Evolutionary conservation across 2,888 invertebrate species (phyloP).

Genomic region (Zygogramma bicolorata): DNA sequence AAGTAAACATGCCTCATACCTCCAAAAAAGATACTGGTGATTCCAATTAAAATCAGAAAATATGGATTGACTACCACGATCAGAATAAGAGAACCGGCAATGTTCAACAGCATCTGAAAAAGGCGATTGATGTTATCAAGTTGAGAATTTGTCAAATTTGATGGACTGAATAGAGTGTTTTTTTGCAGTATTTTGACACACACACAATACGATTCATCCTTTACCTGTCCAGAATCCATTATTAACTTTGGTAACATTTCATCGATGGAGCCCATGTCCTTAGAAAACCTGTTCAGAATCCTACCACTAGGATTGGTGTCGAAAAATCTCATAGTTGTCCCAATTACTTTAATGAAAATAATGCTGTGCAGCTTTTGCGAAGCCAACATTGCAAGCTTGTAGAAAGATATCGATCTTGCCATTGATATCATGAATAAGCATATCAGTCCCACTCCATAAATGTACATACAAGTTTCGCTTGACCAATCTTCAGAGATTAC

Average conservation of each 20-base stretch:
- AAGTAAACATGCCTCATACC: conserved; percentile 75
- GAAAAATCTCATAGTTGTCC: too few relatives aligned
- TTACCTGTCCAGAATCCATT: conserved; percentile 72
- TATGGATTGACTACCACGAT: conserved; percentile 70
- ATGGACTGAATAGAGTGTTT: too few relatives aligned
- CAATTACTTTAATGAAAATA: conserved; percentile 75
- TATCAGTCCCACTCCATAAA: conserved; percentile 68
- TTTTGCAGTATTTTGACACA: too few relatives aligned
- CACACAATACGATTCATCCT: too few relatives aligned
- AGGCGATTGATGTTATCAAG: too few relatives aligned
- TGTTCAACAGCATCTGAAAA: conserved; percentile 65
- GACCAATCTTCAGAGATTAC: conserved; percentile 41
- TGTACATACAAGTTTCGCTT: conserved; percentile 70
- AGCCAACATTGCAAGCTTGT: conserved; percentile 73
- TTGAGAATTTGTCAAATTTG: too few relatives aligned
- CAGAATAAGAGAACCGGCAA: conserved; percentile 69
- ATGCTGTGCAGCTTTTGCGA: conserved; percentile 77
- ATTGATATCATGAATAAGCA: conserved; percentile 70
- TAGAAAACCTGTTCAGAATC: conserved; percentile 84
- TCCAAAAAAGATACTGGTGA: conserved; percentile 73
- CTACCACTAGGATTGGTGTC: too few relatives aligned
- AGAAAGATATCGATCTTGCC: conserved; percentile 74
- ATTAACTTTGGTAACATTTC: conserved; percentile 77
- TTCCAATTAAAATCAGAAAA: conserved; percentile 65
- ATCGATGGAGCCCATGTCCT: conserved; percentile 83